Conservation (phyloP, 2,888 invertebrate genomes). For the Diarsia mendica region DNA sequence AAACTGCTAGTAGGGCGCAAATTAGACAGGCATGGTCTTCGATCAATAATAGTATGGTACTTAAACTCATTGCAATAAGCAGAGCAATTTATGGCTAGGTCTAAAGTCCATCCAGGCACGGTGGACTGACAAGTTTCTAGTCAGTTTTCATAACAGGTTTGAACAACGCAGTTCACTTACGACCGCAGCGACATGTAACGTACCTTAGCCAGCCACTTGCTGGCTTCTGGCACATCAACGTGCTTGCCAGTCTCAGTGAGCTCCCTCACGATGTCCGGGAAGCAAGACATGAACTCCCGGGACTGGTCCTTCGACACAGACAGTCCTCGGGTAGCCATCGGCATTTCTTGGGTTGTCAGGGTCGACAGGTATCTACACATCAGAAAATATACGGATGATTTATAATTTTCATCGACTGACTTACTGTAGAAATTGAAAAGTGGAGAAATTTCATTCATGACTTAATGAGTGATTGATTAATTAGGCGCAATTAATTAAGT, state of each 20-base stretch:
- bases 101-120: slow-evolving; percentile 62
- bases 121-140: slow-evolving; percentile 61
- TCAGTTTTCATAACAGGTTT: slow-evolving; percentile 66
- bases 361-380: slow-evolving; percentile 90
- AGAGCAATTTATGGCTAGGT: slow-evolving; percentile 41
- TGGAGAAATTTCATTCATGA: slow-evolving; percentile 16
- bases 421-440: slow-evolving; percentile 33
- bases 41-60: no score
- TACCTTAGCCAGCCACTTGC: slow-evolving; percentile 95
- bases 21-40: slow-evolving; percentile 18
- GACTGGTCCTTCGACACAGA: slow-evolving; percentile 95
- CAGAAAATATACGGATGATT: slow-evolving; percentile 69
- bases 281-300: slow-evolving; percentile 96
- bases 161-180: slow-evolving; percentile 67
- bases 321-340: slow-evolving; percentile 91
- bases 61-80: slow-evolving; percentile 33
- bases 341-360: slow-evolving; percentile 91
- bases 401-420: slow-evolving; percentile 53
- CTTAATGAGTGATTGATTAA: neutral
- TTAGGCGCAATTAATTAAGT: slow-evolving; percentile 3
- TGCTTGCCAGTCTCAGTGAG: slow-evolving; percentile 94
- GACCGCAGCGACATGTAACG: slow-evolving; percentile 75
- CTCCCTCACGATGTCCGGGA: slow-evolving; percentile 96
- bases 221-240: slow-evolving; percentile 94
- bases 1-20: slow-evolving; percentile 46